Conservation (phyloP, 2,888 invertebrate species). For the Allolobophora icterica region DNA sequence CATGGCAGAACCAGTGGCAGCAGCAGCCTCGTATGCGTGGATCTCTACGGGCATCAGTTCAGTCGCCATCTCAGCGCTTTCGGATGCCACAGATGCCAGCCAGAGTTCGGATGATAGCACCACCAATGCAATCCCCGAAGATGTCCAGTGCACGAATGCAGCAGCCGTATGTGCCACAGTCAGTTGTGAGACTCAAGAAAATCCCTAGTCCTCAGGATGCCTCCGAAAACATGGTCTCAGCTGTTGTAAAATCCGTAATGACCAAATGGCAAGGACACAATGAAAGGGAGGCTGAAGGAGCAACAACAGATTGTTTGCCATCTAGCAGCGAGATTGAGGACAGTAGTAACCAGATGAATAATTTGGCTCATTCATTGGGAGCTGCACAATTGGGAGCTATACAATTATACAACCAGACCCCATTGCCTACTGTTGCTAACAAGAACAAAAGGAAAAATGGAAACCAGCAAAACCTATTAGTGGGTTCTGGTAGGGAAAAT, state of each 20-base stretch:
- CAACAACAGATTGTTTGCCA: slow-evolving; percentile 17
- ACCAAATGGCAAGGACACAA: background rate
- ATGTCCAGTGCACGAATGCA: background rate
- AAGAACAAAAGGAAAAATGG: background rate
- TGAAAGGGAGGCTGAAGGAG: background rate
- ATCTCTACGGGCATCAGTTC: background rate
- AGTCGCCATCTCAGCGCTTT: background rate
- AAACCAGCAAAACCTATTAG: background rate
- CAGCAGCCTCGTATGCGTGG: background rate
- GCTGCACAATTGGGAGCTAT: background rate
- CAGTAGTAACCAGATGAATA: background rate
- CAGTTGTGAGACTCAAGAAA: background rate
- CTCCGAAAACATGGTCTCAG: background rate
- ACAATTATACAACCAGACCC: background rate
- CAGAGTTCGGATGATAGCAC: background rate
- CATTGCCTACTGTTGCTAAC: background rate
- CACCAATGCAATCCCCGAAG: background rate
- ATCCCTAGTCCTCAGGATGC: background rate
- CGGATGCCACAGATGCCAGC: background rate
- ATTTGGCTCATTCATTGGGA: background rate
- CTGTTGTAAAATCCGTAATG: background rate
- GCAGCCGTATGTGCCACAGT: background rate
- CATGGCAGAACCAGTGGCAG: background rate
- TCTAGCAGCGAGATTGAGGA: background rate
- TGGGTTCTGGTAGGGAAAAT: background rate